Base-by-base conservation (phyloP, 2,113 vertebrate genomes). In the Capreolus pygargus region DNA sequence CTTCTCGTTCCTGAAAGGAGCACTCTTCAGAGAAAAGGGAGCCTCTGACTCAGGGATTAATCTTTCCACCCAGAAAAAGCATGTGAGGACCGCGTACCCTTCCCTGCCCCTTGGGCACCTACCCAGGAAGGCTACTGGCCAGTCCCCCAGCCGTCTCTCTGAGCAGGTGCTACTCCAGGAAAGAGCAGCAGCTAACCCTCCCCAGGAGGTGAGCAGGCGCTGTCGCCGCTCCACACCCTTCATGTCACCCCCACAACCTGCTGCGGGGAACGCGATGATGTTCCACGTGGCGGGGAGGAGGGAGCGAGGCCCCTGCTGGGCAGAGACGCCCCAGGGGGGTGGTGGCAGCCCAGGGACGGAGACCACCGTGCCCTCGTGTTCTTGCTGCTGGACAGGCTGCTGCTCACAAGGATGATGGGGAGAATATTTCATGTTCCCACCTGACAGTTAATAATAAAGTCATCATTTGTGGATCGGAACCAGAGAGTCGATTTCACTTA, bases 221-320 rank as follows among this genome's bases (percentile, higher is more conserved):
- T 1, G 9, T n/a, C 45, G 1, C n/a, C 39, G 39, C 1, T 4
- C 61, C 61, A 4, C 3, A 13, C 23, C 33, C 47, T 23, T 39
- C 0, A 5, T 9, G 0, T 16, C 57, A 10, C 6, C 76, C 45
- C 60, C 54, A 33, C 25, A 7, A 33, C 28, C 25, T 43, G 21
- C 76, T 9, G n/a, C 27, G 47, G 78, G 19, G 27, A 84, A 21
- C 1, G 1, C 5, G 2, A 15, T 0, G 33, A 39, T 7, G 16
- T 9, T 2, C 36, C 33, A 64, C 39, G 3, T 1, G 11, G 54
- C 43, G 19, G 33, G 50, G 13, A 19, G 14, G 28, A 78, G 47
- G 27, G 33, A 17, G 15, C 11, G 23, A 43, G 30, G 76, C 60
- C 57, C 55, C 39, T 5, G 3, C 54, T 13, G 4, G 0, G 52